Base-by-base conservation (phyloP, 1,140 invertebrate genomes). In the Sitophilus oryzae region DNA sequence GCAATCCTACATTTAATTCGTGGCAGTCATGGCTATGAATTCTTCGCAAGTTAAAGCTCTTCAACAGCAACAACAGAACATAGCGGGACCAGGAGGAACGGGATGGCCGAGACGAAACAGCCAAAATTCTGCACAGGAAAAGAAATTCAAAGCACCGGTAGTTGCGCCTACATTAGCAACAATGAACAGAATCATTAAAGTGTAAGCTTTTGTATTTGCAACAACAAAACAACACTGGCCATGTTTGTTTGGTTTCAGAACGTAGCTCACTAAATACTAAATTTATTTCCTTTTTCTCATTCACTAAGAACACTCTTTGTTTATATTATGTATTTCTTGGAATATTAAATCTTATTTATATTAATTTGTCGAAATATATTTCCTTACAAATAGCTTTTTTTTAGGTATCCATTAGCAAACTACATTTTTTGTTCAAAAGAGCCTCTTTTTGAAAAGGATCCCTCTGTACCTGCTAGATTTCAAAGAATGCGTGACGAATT, bases 361-460 rank as follows among this genome's bases (percentile, higher is more conserved):
- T n/a, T n/a, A n/a, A n/a, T n/a, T n/a, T n/a, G n/a, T n/a, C n/a
- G n/a, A n/a, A n/a, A n/a, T n/a, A n/a, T n/a, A n/a, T n/a, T n/a
- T n/a, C n/a, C n/a, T n/a, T n/a, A n/a, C n/a, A n/a, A n/a, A n/a
- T n/a, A n/a, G n/a, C n/a, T n/a, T n/a, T n/a, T n/a, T n/a, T 75
- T 44, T 70, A 92, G 89, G 70, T 96, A 98, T 78, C 96, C 95
- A 37, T 75, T 99, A 58, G 97, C 93, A 65, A 99, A 99, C 76
- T 99, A 99, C 77, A 99, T 95, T 67, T 99, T 99, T 76, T 96
- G 96, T 52, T 98, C 95, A 38, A 99, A 99, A 76, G 96, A 99
- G 72, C 90, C 96, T 8, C 77, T 99, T 42, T 98, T 97, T 76
- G 97, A 99, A 73, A 96, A 95, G 75, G 97, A 99, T 78, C 92